A percentile compares a stretch with the other conserved stretches of the same genome.
Evolutionary conservation across 2,113 vertebrate genomes (phyloP).

Genomic region (Zootoca vivipara): DNA sequence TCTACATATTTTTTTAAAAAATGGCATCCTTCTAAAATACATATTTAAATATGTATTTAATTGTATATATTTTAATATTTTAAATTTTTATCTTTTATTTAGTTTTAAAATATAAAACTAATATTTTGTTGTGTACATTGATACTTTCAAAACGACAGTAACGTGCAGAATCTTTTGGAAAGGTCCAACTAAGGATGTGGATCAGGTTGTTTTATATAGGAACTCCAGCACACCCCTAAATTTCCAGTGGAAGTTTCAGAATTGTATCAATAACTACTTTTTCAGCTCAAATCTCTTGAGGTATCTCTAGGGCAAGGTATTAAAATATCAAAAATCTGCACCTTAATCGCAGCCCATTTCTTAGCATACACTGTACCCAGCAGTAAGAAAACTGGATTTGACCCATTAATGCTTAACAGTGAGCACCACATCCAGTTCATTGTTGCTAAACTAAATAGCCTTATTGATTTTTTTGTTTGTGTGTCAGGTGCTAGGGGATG

Average conservation of each 20-base stretch:
- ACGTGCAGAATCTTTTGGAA: not conserved
- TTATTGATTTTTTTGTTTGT: constrained; percentile 18
- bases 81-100: no score
- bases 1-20: not conserved
- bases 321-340: not conserved
- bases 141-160: not conserved
- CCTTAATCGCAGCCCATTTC: not conserved
- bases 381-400: not conserved
- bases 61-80: no score
- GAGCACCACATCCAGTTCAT: not conserved
- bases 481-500: not conserved
- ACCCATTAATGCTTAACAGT: not conserved
- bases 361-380: not conserved
- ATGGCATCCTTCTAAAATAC: not conserved
- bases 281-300: constrained; percentile 16
- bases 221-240: not conserved
- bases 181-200: not conserved
- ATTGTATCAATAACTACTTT: not conserved
- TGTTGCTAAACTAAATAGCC: constrained; percentile 33
- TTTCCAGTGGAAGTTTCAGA: not conserved
- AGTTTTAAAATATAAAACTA: no score
- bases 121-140: not conserved
- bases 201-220: not conserved
- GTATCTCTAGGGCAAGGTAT: not conserved
- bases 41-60: not conserved